Percentiles rank a stretch among this genome's conserved stretches.
Conservation (phyloP, 2,797 vertebrate species). For the Mastacembelus armatus region DNA sequence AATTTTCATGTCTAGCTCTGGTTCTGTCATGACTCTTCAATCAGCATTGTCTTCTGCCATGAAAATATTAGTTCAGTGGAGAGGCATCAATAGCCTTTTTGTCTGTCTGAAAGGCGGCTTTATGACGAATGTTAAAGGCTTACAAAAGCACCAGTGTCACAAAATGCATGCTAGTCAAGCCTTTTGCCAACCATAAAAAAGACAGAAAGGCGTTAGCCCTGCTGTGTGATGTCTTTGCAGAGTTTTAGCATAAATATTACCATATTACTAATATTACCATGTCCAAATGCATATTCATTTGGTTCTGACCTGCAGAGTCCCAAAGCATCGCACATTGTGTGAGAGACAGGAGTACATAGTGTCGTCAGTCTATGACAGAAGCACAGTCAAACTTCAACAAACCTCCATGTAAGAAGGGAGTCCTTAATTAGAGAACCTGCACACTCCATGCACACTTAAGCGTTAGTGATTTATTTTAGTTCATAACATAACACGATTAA, state of each 20-base stretch:
- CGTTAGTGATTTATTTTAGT: no score
- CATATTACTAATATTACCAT: neutral
- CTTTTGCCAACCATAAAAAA: no score
- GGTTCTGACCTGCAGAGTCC: neutral
- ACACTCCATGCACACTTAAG: no score
- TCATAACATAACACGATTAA: no score
- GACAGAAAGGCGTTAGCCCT: conserved; percentile 29
- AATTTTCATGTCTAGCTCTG: neutral
- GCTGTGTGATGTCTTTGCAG: conserved; percentile 15
- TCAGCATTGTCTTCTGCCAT: conserved; percentile 48
- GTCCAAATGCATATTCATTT: neutral
- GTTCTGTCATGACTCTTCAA: conserved; percentile 1
- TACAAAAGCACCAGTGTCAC: conserved; percentile 60
- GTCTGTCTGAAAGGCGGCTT: conserved; percentile 68
- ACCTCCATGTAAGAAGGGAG: conserved; percentile 15
- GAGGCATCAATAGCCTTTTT: conserved; percentile 65
- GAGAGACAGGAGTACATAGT: neutral
- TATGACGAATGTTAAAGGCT: conserved; percentile 60
- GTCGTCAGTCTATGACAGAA: neutral
- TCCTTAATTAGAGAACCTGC: no score
- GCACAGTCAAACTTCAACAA: neutral
- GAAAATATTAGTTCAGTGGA: conserved; percentile 69
- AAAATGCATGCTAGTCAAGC: no score
- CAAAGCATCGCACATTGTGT: neutral
- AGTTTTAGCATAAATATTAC: conserved; percentile 17